phyloP scores from a whole-genome alignment of 2,113 vertebrate species.

The Anas platyrhynchos region DNA sequence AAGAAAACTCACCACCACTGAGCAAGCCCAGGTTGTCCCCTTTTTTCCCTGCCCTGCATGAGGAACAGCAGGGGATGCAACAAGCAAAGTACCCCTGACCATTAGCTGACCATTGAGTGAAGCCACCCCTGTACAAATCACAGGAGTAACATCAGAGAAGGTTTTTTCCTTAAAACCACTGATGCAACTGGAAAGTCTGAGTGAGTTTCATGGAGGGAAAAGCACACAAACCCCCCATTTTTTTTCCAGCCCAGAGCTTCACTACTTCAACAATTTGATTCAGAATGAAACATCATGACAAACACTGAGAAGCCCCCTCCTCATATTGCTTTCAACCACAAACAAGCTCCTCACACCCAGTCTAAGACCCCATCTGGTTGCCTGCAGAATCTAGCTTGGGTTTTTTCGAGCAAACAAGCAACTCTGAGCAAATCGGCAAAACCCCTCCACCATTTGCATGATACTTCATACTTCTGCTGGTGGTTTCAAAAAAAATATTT shows the following conservation, averaged over 20 bases:
- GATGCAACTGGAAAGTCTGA: neutral
- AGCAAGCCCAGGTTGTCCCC: neutral
- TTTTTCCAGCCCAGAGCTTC: neutral
- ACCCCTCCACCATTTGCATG: neutral
- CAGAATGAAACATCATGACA: neutral
- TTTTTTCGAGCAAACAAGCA: neutral
- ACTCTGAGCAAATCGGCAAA: neutral
- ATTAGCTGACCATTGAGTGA: neutral
- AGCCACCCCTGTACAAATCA: neutral
- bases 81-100: neutral
- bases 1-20: neutral
- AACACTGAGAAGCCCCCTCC: neutral
- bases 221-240: too few species aligned
- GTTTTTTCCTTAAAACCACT: neutral
- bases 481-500: rapidly evolving
- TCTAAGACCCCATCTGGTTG: neutral
- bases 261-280: neutral
- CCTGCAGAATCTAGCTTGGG: neutral
- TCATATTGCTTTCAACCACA: neutral
- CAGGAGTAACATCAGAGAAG: neutral
- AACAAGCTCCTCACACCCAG: neutral
- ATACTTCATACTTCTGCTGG: neutral
- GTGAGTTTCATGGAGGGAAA: neutral
- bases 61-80: neutral
- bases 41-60: neutral